These are phyloP conservation scores for Lepisosteus oculatus DNA, from an alignment of 2,113 vertebrate genomes.

Conservation along the genomic window DNA sequence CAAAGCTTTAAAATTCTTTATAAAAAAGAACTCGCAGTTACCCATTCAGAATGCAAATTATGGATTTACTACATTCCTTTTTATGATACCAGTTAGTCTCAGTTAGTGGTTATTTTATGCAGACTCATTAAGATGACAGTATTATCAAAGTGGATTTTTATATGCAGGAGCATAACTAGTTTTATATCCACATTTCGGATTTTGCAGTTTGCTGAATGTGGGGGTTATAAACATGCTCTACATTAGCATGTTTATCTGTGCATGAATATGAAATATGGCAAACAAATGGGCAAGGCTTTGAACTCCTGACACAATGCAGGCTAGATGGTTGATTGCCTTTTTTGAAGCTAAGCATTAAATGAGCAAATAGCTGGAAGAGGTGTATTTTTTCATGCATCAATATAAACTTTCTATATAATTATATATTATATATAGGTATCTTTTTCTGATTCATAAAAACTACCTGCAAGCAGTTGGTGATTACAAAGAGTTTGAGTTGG, in stretches of 20 bases:
- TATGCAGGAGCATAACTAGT: not conserved
- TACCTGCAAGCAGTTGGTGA: too few relatives aligned
- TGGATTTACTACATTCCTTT: conserved; percentile 9
- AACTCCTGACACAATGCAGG: not conserved
- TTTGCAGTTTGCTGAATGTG: conserved; percentile 5
- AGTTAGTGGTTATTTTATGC: conserved; percentile 23
- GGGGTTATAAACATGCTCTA: conserved; percentile 19
- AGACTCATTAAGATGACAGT: conserved; percentile 32
- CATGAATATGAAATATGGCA: not conserved
- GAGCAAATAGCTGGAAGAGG: not conserved
- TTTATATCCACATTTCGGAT: conserved; percentile 29
- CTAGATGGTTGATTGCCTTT: not conserved
- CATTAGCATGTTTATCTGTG: conserved; percentile 21
- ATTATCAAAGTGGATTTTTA: conserved; percentile 20
- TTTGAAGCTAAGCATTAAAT: conserved; percentile 13
- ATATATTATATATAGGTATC: too few relatives aligned
- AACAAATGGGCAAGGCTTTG: conserved; percentile 4
- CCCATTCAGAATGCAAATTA: conserved; percentile 26
- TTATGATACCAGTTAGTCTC: conserved; percentile 30
- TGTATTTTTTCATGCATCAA: not conserved
- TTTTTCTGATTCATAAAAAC: too few relatives aligned
- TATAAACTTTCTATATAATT: not conserved
- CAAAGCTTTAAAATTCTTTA: not conserved
- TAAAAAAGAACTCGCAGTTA: conserved; percentile 14
- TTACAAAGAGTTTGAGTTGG: too few relatives aligned